Evolutionary conservation across 2,888 invertebrate genomes (phyloP), one percentile per base, ranked within the genome.

Genomic region (Trichacis sp.): DNA sequence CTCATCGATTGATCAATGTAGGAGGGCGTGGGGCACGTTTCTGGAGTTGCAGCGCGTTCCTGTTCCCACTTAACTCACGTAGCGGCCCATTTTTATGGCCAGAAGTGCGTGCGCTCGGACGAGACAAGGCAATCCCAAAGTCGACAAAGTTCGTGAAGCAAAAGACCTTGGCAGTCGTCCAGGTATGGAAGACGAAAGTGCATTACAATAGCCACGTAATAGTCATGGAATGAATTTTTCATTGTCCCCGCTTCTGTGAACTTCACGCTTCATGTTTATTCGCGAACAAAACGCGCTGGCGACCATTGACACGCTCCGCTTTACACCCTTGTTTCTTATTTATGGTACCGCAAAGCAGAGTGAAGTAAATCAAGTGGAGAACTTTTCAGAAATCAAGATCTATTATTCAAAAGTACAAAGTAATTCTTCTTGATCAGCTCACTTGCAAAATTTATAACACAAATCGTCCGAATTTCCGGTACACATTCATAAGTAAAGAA

Each of bases 141-240:
- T 62, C 48, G 62, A 64, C 62, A 47, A 69, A n/a, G n/a, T n/a
- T 68, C 66, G 52, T 77, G 73, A 71, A 69, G 74, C 73, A 76
- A 77, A 73, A 71, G 74, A 76, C 78, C 79, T 80, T 81, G 80
- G 79, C 77, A 71, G 71, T 74, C 72, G 62, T 72, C 81, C 80
- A 81, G 78, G 74, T 71, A 74, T 74, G 72, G 74, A 15, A 36
- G 55, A 73, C 70, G 73, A 78, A 78, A 76, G 75, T 73, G 73
- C 74, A 76, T 74, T 73, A 77, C 73, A 73, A 75, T 74, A 45
- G 51, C 67, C 48, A 69, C 70, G 70, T 74, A 72, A 76, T 69
- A 55, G 56, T 57, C 59, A 12, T 58, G 36, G 43, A 47, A 30
- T 36, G 53, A 47, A 38, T 62, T 43, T 64, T 43, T 56, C 19